phyloP scores from a whole-genome alignment of 2,888 invertebrate species.

The Rapana venosa region DNA sequence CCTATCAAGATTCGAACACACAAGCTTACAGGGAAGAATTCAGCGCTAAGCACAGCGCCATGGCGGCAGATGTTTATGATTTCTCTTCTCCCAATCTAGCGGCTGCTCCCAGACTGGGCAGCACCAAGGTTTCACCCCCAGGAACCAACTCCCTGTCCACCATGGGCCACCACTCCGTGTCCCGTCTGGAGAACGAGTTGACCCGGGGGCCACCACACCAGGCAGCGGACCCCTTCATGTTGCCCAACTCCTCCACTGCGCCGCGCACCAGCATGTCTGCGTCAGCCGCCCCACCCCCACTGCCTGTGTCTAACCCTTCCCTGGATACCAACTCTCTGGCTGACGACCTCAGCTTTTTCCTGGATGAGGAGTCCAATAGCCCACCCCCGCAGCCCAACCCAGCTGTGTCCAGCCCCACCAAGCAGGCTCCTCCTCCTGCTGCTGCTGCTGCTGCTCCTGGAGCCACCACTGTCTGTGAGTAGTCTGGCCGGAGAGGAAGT shows the following conservation, averaged over 20 bases:
- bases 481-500: background rate
- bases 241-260: background rate
- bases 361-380: slow-evolving; percentile 71
- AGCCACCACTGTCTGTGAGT: slow-evolving; percentile 75
- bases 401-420: slow-evolving; percentile 55
- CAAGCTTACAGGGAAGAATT: too few relatives aligned
- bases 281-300: slow-evolving; percentile 5
- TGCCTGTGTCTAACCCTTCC: slow-evolving; percentile 4
- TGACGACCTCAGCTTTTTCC: slow-evolving; percentile 37
- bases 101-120: background rate
- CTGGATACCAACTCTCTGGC: background rate
- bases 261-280: background rate
- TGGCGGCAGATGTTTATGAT: background rate
- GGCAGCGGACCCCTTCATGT: slow-evolving; percentile 2
- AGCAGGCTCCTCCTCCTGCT: slow-evolving; percentile 69
- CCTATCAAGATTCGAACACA: too few relatives aligned
- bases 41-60: background rate
- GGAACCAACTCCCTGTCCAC: background rate
- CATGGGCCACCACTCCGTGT: background rate
- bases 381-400: slow-evolving; percentile 68
- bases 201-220: background rate
- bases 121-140: slow-evolving; percentile 12
- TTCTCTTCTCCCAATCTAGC: background rate
- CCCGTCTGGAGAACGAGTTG: slow-evolving; percentile 25
- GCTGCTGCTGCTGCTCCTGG: slow-evolving; percentile 72